Percentiles rank a stretch among this genome's conserved stretches.
Conservation (phyloP, 2,113 vertebrate genomes). For the Labrus mixtus region DNA sequence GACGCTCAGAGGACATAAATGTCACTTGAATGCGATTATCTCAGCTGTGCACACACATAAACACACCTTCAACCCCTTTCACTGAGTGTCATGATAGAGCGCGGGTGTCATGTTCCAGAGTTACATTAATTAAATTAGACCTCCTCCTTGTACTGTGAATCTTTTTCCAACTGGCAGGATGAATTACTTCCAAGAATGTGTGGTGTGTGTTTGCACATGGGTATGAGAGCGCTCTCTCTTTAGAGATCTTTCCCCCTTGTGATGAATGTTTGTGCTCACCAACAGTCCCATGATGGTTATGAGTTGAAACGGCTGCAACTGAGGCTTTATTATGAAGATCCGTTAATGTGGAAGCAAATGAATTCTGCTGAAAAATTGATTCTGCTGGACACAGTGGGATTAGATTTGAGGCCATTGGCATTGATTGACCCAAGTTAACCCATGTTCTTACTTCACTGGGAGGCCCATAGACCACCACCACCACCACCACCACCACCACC, state of each 20-base stretch:
- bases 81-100: constrained; percentile 13
- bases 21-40: constrained; percentile 53
- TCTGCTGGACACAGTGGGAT: neutral
- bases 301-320: neutral
- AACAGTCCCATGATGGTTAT: constrained; percentile 25
- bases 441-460: neutral
- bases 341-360: constrained; percentile 8
- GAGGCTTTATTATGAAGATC: neutral
- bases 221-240: neutral
- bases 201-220: neutral
- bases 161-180: neutral
- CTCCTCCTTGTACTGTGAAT: constrained; percentile 4
- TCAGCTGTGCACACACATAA: neutral
- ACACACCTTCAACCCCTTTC: neutral
- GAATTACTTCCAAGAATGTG: neutral
- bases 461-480: no score
- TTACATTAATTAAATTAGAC: constrained; percentile 30
- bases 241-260: neutral
- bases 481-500: no score
- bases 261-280: constrained; percentile 27
- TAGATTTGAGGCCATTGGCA: neutral
- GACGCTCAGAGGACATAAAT: constrained; percentile 29
- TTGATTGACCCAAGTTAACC: neutral
- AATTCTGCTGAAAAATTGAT: neutral
- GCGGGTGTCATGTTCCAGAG: constrained; percentile 3